A percentile compares a stretch with the other conserved stretches of the same genome.
phyloP scores from a whole-genome alignment of 1,140 invertebrate species.

The Habropoda laboriosa region DNA sequence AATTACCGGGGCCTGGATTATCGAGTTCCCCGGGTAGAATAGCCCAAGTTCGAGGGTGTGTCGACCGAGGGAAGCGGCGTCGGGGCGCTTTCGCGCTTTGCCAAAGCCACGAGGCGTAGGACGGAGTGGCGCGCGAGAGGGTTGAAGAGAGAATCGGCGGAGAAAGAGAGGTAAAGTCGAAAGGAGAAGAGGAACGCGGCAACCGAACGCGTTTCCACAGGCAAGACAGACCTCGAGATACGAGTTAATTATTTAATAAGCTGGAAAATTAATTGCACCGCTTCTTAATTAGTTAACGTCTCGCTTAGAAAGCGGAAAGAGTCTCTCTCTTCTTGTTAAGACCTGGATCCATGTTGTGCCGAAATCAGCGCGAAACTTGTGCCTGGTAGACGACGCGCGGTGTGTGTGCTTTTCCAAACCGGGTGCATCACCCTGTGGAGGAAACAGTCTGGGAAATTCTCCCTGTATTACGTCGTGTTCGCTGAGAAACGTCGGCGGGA shows the following conservation, averaged over 20 bases:
- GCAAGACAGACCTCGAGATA: conserved; percentile 54
- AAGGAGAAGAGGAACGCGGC: not conserved
- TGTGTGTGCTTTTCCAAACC: not conserved
- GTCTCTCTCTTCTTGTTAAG: conserved; percentile 43
- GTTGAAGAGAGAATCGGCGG: too few relatives aligned
- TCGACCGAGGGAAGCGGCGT: conserved; percentile 24
- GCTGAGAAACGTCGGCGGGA: not conserved
- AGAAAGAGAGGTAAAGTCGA: too few relatives aligned
- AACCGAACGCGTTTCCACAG: conserved; percentile 22
- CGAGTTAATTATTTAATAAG: conserved; percentile 76
- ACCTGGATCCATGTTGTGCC: not conserved
- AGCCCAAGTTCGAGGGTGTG: conserved; percentile 52
- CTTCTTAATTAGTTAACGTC: conserved; percentile 67
- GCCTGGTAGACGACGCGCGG: not conserved
- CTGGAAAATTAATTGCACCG: conserved; percentile 73
- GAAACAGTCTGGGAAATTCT: not conserved
- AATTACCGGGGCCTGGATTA: conserved; percentile 67
- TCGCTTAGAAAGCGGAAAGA: conserved; percentile 31
- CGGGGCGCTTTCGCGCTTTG: conserved; percentile 20
- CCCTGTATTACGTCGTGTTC: not conserved
- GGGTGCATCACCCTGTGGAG: not conserved
- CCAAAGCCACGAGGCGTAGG: not conserved
- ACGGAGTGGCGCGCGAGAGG: not conserved
- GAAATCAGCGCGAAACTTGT: not conserved
- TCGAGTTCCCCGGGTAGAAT: conserved; percentile 64